Evolutionary conservation across 2,888 invertebrate genomes (phyloP), one percentile per base, ranked within the genome.

Genomic region (Homarus gammarus): DNA sequence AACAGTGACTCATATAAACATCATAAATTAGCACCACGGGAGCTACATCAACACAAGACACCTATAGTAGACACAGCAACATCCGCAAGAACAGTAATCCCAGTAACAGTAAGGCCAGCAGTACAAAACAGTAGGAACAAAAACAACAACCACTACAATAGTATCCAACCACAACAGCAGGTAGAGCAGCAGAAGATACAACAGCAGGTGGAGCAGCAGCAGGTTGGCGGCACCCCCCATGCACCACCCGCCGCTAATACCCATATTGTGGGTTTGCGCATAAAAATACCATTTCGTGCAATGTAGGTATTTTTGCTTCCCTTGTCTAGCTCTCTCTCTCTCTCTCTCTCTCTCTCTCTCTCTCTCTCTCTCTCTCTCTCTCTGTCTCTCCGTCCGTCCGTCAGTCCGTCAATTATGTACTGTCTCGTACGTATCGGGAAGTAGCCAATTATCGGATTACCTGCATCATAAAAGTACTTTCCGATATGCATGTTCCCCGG

Each of bases 201-300:
- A 73, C 40, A 73, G 36, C 73, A 73, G 15, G 40, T n/a, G n/a
- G 36, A 73, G n/a, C n/a, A 33, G n/a, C 73, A 33, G n/a, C 40
- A 73, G 36, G 18, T 18, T 18, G 18, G 38, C 73, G 1, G 33
- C 73, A 38, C n/a, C 73, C 73, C 38, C 38, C 73, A 38, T n/a
- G n/a, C 22, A 36, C 38, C 73, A 77, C 31, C 77, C 49, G 44
- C 31, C 77, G 38, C 49, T 77, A 77, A 77, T 77, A 49, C 77
- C 49, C 77, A 77, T 49, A 77, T 77, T 44, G 31, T 77, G 77
- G 40, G n/a, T 36, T 27, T 77, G 44, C 31, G 77, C 77, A 77
- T 77, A 77, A 77, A 77, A 77, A 77, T 44, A 44, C 49, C 77
- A 77, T 77, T 77, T 44, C 49, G 77, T 77, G 77, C 77, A 77